phyloP scores from a whole-genome alignment of 2,113 vertebrate species.

The Oncorhynchus kisutch region DNA sequence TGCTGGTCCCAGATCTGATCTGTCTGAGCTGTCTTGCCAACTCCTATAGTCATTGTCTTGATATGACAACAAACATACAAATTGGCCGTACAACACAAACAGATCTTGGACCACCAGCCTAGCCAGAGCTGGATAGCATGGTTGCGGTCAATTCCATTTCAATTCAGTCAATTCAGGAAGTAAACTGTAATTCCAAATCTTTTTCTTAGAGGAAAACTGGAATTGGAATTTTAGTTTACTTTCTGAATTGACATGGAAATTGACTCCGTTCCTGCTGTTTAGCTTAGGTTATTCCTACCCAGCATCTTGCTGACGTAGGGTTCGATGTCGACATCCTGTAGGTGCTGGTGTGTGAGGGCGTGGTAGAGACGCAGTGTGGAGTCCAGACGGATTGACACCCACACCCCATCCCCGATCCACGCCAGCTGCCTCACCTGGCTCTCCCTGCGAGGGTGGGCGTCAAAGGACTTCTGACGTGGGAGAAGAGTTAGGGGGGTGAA shows the following conservation, averaged over 20 bases:
- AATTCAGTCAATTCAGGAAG: too few species aligned
- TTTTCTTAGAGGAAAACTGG: neutral
- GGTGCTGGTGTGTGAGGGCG: slow-evolving; percentile 93
- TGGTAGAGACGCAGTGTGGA: slow-evolving; percentile 95
- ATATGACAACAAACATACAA: too few species aligned
- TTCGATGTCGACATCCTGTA: slow-evolving; percentile 97
- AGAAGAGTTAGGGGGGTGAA: neutral
- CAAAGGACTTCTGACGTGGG: slow-evolving; percentile 78
- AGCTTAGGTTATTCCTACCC: slow-evolving; percentile 72
- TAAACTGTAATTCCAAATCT: neutral
- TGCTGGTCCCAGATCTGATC: too few species aligned
- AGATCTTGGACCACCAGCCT: neutral
- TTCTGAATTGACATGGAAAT: neutral
- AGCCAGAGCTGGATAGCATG: neutral
- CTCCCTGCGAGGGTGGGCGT: slow-evolving; percentile 93
- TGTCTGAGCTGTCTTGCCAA: too few species aligned
- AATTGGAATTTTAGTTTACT: neutral
- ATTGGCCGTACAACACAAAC: neutral
- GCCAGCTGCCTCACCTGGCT: slow-evolving; percentile 97
- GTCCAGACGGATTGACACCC: slow-evolving; percentile 96
- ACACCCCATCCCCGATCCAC: slow-evolving; percentile 95
- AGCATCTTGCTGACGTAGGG: slow-evolving; percentile 99
- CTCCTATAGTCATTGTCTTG: too few species aligned
- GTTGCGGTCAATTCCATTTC: too few species aligned
- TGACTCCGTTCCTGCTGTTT: too few species aligned